Percentiles rank a stretch among this genome's conserved stretches.
These are phyloP conservation scores for Rotaria macrura DNA, from an alignment of 2,888 invertebrate species.

Conservation along the genomic window DNA sequence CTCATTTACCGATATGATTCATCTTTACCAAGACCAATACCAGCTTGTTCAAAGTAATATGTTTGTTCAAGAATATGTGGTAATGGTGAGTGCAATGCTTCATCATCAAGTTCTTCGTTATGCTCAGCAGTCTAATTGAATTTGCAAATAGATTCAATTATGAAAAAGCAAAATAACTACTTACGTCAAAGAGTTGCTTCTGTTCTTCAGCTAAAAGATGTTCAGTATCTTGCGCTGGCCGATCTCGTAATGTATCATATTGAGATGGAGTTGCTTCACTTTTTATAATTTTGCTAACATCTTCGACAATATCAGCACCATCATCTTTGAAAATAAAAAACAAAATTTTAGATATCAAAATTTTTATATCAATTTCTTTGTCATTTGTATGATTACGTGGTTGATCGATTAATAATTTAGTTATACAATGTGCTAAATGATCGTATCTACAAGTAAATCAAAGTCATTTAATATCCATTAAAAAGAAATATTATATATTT, in stretches of 20 bases:
- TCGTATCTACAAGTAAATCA: conserved; percentile 56
- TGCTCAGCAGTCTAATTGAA: conserved; percentile 38
- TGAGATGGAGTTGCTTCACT: conserved; percentile 52
- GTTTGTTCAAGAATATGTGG: conserved; percentile 53
- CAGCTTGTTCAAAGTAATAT: conserved; percentile 60
- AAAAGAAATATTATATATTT: conserved; percentile 37
- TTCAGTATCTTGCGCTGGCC: conserved; percentile 39
- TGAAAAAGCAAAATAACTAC: background rate
- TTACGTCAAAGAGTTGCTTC: conserved; percentile 46
- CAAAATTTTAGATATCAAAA: no score
- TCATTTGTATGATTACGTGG: conserved; percentile 50
- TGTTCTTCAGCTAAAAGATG: conserved; percentile 48
- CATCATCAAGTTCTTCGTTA: conserved; percentile 48
- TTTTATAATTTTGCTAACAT: conserved; percentile 69
- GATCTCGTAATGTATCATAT: conserved; percentile 39
- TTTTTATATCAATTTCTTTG: background rate
- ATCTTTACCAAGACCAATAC: conserved; percentile 55
- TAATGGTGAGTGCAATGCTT: conserved; percentile 44
- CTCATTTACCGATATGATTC: conserved; percentile 49
- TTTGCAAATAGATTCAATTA: background rate
- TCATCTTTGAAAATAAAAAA: conserved; percentile 46
- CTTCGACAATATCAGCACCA: conserved; percentile 72
- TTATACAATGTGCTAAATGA: conserved; percentile 67
- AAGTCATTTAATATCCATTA: background rate
- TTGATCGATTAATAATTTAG: conserved; percentile 65